These are phyloP conservation scores for Diachasmimorpha longicaudata DNA, from an alignment of 1,140 invertebrate species.

Conservation along the genomic window DNA sequence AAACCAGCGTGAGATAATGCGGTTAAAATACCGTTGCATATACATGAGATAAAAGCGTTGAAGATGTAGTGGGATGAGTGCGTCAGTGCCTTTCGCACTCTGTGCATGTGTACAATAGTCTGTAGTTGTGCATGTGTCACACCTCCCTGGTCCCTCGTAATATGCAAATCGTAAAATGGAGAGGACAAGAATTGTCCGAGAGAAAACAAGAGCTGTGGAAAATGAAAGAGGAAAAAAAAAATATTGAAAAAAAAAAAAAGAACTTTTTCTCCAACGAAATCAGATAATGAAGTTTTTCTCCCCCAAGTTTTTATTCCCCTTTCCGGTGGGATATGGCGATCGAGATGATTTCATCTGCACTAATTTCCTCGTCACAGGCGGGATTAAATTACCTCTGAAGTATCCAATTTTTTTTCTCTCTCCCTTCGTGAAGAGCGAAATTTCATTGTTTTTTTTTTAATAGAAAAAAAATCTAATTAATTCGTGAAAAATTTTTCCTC, in stretches of 20 bases:
- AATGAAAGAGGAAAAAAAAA: neutral
- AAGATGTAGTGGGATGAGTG: neutral
- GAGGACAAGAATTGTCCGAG: neutral
- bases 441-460: neutral
- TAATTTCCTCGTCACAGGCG: neutral
- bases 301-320: neutral
- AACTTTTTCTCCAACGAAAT: neutral
- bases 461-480: too few relatives aligned
- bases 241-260: neutral
- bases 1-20: too few relatives aligned
- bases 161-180: slow-evolving; percentile 37
- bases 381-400: neutral
- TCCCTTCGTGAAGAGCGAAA: neutral
- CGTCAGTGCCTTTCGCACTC: neutral
- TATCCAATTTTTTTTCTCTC: neutral
- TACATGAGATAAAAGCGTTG: neutral
- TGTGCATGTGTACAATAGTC: neutral
- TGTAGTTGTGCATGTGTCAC: slow-evolving; percentile 34
- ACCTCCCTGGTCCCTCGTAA: slow-evolving; percentile 31
- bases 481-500: too few relatives aligned
- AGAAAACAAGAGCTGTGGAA: neutral
- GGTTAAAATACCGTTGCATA: neutral
- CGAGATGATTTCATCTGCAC: neutral
- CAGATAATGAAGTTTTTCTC: neutral
- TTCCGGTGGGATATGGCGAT: neutral